Conservation (phyloP, 2,113 vertebrate genomes). For the Candoia aspera region DNA sequence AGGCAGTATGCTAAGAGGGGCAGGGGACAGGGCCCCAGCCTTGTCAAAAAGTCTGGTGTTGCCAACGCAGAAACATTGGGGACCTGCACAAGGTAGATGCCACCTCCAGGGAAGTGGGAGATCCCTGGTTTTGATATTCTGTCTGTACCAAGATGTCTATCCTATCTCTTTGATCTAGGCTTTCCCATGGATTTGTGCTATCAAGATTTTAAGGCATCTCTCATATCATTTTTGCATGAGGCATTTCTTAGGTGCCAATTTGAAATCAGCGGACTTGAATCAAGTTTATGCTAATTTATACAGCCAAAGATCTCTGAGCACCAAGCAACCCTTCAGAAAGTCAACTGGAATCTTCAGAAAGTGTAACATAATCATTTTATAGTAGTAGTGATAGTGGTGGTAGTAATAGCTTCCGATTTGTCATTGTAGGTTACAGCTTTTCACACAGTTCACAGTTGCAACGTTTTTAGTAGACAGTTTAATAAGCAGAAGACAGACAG, state of each 20-base stretch:
- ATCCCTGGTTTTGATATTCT: not conserved
- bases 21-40: not conserved
- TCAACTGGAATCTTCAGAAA: not conserved
- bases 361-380: not conserved
- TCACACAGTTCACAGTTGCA: not conserved
- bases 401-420: slow-evolving; percentile 4
- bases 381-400: not conserved
- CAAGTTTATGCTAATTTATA: not conserved
- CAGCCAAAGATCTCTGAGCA: not conserved
- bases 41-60: not conserved
- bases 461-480: not conserved
- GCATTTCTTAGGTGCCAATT: not conserved
- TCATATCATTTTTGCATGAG: not conserved
- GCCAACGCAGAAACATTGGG: not conserved
- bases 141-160: not conserved
- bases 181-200: not conserved
- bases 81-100: not conserved
- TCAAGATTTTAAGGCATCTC: not conserved
- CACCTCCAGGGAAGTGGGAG: not conserved
- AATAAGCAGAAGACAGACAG: not conserved
- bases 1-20: not conserved
- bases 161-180: not conserved
- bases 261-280: not conserved
- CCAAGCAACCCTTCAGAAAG: not conserved
- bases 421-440: not conserved